Evolutionary conservation across 2,888 invertebrate species (phyloP).

Genomic region (Rhimphoctona megacephalus): DNA sequence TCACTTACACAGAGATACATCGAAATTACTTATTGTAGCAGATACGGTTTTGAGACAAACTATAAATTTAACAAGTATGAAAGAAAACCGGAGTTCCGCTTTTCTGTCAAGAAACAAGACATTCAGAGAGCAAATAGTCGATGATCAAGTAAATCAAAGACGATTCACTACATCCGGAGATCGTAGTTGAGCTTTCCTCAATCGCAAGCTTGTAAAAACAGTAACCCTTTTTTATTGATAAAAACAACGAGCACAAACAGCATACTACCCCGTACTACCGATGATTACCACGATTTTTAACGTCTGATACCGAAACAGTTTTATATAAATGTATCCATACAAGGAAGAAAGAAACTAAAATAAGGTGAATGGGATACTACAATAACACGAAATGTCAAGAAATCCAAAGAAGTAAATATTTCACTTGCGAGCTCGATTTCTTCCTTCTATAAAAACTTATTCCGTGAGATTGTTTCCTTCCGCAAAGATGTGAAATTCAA

Average conservation of each 20-base stretch:
- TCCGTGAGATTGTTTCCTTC: not conserved
- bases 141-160: conserved; percentile 59
- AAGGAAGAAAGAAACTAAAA: not conserved
- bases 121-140: conserved; percentile 33
- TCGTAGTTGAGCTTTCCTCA: conserved; percentile 25
- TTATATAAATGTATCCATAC: not conserved
- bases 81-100: conserved; percentile 4
- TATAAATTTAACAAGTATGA: conserved; percentile 4
- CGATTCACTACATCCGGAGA: conserved; percentile 31
- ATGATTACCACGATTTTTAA: conserved; percentile 30
- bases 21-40: not conserved
- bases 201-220: conserved; percentile 30
- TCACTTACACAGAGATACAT: not conserved
- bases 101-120: not conserved
- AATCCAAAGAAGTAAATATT: not conserved
- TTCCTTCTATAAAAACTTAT: not conserved
- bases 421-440: not conserved
- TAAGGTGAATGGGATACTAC: not conserved
- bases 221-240: conserved; percentile 46
- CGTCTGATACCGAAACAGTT: conserved; percentile 31
- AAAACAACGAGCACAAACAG: not conserved
- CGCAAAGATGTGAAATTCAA: not conserved
- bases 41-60: not conserved
- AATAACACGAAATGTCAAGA: not conserved
- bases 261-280: not conserved